Base-by-base conservation (phyloP, 2,797 vertebrate genomes). In the Neostethus bicornis region DNA sequence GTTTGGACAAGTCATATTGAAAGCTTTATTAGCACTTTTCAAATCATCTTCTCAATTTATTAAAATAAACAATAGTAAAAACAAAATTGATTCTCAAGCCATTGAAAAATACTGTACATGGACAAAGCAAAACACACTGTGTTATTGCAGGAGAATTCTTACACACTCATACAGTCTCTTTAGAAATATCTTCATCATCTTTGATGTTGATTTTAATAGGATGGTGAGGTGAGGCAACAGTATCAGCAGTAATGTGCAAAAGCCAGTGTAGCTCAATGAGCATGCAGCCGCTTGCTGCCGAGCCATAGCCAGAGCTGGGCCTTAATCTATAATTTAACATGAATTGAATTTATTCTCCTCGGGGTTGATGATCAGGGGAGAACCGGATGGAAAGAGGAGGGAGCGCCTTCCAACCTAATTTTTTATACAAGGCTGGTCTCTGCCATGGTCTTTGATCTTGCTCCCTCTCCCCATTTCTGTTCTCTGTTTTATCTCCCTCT, bases 301-400 rank as follows among this genome's bases (percentile, higher is more conserved):
- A 84, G 53, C 74, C 70, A 70, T 16, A 79, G 78, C 63, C 75
- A 69, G 73, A 77, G 66, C 59, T 3, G 42, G 70, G 80, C 85
- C 88, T 81, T 91, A 88, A 92, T 92, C 82, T 90, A 93, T 93
- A 90, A 93, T 92, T 92, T 85, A 92, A 69, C 78, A 81, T 50
- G 80, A 81, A 87, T 74, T 80, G 82, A 70, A 73, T 84, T 78
- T 73, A 81, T 84, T 83, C 78, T 91, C 82, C 80, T 83, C 75
- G 66, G 85, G 81, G 85, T 77, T 69, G 66, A 61, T 76, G 70
- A 85, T 71, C 76, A 79, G 77, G 78, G 60, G 74, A 80, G 54
- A 77, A 50, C 39, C 24, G 60, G 46, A 74, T 73, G 63, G 52
- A 61, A 66, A 77, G 61, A 75, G 65, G 65, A 74, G 77, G 66